Conservation (phyloP, 2,888 invertebrate genomes). For the Amiota mariae region DNA sequence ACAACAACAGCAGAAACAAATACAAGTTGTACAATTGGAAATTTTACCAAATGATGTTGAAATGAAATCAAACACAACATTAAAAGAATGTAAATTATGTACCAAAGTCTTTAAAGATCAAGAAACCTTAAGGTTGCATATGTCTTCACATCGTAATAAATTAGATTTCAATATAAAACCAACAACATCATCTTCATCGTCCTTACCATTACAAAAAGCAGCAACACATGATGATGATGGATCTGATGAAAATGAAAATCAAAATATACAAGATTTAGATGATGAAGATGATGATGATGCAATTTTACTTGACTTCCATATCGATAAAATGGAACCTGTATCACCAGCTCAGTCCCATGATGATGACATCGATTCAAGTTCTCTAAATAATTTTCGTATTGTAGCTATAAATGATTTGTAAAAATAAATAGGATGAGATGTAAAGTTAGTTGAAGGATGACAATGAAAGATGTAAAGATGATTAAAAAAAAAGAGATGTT, state of each 20-base stretch:
- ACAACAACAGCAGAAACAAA: not conserved
- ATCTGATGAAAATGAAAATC: not conserved
- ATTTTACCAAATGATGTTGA: not conserved
- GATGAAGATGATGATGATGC: too few species aligned
- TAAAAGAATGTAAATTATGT: not conserved
- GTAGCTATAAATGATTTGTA: not conserved
- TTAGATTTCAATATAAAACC: not conserved
- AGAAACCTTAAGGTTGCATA: not conserved
- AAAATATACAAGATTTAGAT: too few species aligned
- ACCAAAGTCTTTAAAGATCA: constrained; percentile 7
- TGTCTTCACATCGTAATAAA: not conserved
- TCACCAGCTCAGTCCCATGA: not conserved
- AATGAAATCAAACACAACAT: not conserved
- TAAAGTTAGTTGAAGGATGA: not conserved
- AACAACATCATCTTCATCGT: not conserved
- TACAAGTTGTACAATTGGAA: constrained; percentile 4
- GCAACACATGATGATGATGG: not conserved
- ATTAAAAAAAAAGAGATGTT: too few species aligned
- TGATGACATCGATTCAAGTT: too few species aligned
- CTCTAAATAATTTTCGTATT: not conserved
- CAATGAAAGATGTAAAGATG: too few species aligned
- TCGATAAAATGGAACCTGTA: too few species aligned
- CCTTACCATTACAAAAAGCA: not conserved
- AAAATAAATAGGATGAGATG: constrained; percentile 12
- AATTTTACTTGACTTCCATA: not conserved